These are phyloP conservation scores for Aphelinus atriplicis DNA, from an alignment of 1,140 invertebrate species.

Conservation along the genomic window DNA sequence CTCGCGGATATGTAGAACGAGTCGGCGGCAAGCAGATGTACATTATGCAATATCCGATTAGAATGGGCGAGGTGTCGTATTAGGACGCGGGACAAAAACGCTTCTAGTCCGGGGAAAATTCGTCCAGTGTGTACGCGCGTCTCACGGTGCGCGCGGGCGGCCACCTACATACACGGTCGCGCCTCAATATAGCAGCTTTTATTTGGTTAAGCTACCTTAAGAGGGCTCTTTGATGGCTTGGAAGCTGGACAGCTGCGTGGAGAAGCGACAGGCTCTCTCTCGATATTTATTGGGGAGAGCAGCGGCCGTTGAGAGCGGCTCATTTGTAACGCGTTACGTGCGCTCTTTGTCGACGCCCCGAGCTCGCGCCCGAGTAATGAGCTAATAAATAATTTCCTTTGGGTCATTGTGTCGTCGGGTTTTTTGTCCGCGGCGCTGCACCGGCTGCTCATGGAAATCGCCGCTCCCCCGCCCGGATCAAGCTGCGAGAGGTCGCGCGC, in stretches of 20 bases:
- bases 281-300: constrained; percentile 21
- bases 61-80: too few relatives aligned
- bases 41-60: too few relatives aligned
- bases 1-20: too few relatives aligned
- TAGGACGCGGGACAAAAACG: neutral
- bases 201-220: constrained; percentile 30
- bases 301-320: neutral
- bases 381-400: constrained; percentile 13
- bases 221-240: neutral
- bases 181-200: constrained; percentile 15
- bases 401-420: neutral
- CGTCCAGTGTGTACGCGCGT: neutral
- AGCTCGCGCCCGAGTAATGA: neutral
- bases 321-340: neutral
- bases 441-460: neutral
- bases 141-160: neutral
- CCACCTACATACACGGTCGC: neutral
- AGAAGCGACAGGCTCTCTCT: neutral
- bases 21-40: too few relatives aligned
- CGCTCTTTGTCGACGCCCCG: too few relatives aligned
- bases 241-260: constrained; percentile 19
- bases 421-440: neutral
- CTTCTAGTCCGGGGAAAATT: constrained; percentile 1
- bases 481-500: too few relatives aligned
- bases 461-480: too few relatives aligned